Base-by-base conservation (phyloP, 2,113 vertebrate genomes). In the Xiphophorus couchianus region DNA sequence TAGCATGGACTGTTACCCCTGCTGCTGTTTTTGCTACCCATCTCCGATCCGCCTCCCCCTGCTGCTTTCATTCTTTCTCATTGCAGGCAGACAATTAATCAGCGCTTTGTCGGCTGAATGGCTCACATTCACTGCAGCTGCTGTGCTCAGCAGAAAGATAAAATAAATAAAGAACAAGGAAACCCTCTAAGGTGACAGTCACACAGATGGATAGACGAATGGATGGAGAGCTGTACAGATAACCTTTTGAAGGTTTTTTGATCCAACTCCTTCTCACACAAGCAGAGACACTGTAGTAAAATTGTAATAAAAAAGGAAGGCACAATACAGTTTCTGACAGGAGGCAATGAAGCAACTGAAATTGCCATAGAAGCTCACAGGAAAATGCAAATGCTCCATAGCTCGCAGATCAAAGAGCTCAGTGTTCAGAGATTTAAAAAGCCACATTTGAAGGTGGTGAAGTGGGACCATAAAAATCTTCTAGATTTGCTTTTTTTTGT, bases 121-220 rank as follows among this genome's bases (percentile, higher is more conserved):
- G 78, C 76, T 90, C 69, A 80, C 70, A 83, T 78, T 84, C 75
- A 85, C 77, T 80, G 86, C 73, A 73, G 84, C 58, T 90, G 90
- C 91, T 89, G 84, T 62, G 63, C 81, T 92, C 86, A 91, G 91
- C 92, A 91, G 80, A 88, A 90, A 83, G 80, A 66, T 83, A 66
- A 82, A 81, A 85, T 80, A 87, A 89, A 89, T 86, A 86, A 84
- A 86, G 83, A 62, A 62, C 28, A 51, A 64, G 73, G 65, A 71
- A 39, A 76, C 10, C 48, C 11, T 81, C 31, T 69, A 37, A 87
- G 81, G 35, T 73, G 82, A 86, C n/a, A 30, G 61, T 62, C 61
- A 76, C 25, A 28, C 17, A 30, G 71, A 83, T n/a, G 29, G 62
- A 80, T 25, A 67, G 44, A 77, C 69, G 61, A 67, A 76, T 63